A percentile compares a stretch with the other conserved stretches of the same genome.
Conservation (phyloP, 2,888 invertebrate species). For the Alitta virens region DNA sequence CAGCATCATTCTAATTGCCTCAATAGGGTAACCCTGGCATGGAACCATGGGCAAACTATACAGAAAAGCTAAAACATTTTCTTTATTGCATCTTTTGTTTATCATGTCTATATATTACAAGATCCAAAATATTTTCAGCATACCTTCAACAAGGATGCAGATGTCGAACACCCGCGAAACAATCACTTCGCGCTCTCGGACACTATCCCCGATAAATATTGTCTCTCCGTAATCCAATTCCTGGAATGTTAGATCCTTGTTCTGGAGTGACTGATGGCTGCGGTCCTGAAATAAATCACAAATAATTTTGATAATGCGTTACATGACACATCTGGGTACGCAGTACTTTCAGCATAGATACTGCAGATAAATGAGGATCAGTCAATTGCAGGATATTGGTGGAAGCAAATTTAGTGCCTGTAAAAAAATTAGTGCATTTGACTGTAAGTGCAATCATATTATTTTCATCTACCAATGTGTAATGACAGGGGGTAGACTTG, state of each 20-base stretch:
- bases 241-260: constrained; percentile 40
- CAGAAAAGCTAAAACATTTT: background rate
- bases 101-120: background rate
- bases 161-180: constrained; percentile 50
- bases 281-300: constrained; percentile 34
- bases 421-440: too few species aligned
- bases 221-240: constrained; percentile 42
- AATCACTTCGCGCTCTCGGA: constrained; percentile 47
- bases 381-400: too few species aligned
- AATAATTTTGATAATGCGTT: too few species aligned
- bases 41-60: background rate
- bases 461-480: too few species aligned
- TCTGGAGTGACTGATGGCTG: constrained; percentile 35
- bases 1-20: too few species aligned
- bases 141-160: constrained; percentile 52
- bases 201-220: constrained; percentile 46
- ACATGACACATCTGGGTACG: too few species aligned
- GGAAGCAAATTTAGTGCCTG: too few species aligned
- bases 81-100: background rate
- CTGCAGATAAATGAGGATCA: too few species aligned
- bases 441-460: too few species aligned
- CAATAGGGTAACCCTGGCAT: too few species aligned
- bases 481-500: too few species aligned
- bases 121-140: constrained; percentile 10
- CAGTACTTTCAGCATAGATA: too few species aligned